A percentile compares a stretch with the other conserved stretches of the same genome.
Evolutionary conservation across 2,797 vertebrate species (phyloP).

Genomic region (Trachurus trachurus): DNA sequence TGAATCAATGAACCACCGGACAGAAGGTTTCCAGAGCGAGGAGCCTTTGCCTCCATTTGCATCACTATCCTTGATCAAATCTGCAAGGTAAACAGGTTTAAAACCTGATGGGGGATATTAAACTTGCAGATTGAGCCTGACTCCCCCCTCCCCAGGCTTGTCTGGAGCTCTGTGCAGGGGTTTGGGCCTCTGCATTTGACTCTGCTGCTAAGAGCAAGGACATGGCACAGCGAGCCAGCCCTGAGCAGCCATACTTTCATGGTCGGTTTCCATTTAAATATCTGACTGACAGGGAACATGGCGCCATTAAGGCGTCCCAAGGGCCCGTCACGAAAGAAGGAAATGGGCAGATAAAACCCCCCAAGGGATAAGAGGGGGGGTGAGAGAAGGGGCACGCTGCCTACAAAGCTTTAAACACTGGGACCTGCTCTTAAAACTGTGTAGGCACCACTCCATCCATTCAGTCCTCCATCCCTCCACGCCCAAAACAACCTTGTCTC

Average conservation of each 20-base stretch:
- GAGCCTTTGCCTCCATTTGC: slow-evolving; percentile 79
- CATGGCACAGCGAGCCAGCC: slow-evolving; percentile 77
- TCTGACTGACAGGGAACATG: slow-evolving; percentile 87
- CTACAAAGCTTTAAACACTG: slow-evolving; percentile 73
- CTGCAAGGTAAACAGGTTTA: slow-evolving; percentile 85
- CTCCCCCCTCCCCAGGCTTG: slow-evolving; percentile 65
- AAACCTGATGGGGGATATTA: slow-evolving; percentile 85
- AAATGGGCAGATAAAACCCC: slow-evolving; percentile 86
- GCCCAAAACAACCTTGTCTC: slow-evolving; percentile 85
- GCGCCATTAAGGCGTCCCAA: slow-evolving; percentile 85
- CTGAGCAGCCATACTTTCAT: slow-evolving; percentile 86
- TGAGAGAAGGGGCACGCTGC: slow-evolving; percentile 76
- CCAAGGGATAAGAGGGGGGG: slow-evolving; percentile 74
- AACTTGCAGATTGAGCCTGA: slow-evolving; percentile 82
- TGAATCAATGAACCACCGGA: slow-evolving; percentile 82
- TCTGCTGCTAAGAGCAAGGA: slow-evolving; percentile 81
- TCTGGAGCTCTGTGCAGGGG: slow-evolving; percentile 64
- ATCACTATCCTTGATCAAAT: slow-evolving; percentile 86
- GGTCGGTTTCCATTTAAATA: slow-evolving; percentile 88
- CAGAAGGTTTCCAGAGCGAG: slow-evolving; percentile 74
- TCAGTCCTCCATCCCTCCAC: slow-evolving; percentile 65
- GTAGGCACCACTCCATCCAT: slow-evolving; percentile 67
- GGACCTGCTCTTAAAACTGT: slow-evolving; percentile 80
- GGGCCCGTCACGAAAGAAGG: slow-evolving; percentile 76
- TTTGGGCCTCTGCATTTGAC: slow-evolving; percentile 74